Evolutionary conservation across 2,888 invertebrate genomes (phyloP).

Genomic region (Hypomecis atomaria): DNA sequence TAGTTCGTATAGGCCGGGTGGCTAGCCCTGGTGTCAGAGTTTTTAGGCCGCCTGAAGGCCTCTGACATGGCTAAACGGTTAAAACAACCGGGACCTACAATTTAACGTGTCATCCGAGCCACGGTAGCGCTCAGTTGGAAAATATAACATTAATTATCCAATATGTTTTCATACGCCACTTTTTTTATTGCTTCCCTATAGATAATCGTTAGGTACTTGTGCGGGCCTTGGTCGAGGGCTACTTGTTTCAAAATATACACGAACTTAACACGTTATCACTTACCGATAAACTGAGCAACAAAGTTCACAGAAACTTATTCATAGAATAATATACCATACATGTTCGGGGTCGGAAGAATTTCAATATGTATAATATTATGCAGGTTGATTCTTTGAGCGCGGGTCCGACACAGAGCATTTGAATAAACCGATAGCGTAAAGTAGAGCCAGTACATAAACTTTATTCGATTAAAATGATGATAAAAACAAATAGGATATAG

Average conservation of each 20-base stretch:
- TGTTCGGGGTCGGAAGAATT: slow-evolving; percentile 77
- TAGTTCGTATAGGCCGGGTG: no score
- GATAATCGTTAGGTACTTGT: no score
- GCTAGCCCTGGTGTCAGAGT: no score
- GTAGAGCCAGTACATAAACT: slow-evolving; percentile 4
- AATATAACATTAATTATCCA: no score
- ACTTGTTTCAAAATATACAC: not conserved
- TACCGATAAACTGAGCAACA: slow-evolving; percentile 41
- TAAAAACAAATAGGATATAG: not conserved
- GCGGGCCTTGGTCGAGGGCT: no score
- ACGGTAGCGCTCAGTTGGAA: no score
- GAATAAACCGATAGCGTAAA: slow-evolving; percentile 80
- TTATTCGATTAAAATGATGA: not conserved
- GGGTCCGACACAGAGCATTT: slow-evolving; percentile 80
- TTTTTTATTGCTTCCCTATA: no score
- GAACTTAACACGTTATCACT: slow-evolving; percentile 36
- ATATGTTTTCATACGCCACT: no score
- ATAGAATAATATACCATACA: slow-evolving; percentile 75
- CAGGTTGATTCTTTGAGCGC: slow-evolving; percentile 82
- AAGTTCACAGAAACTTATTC: slow-evolving; percentile 69
- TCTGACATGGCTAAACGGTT: no score
- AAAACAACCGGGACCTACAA: no score
- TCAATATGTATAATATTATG: slow-evolving; percentile 83
- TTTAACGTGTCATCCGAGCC: no score
- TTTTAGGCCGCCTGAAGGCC: no score